A percentile compares a stretch with the other conserved stretches of the same genome.
These are phyloP conservation scores for Lacerta bilineata DNA, from an alignment of 2,797 vertebrate species.

Conservation along the genomic window DNA sequence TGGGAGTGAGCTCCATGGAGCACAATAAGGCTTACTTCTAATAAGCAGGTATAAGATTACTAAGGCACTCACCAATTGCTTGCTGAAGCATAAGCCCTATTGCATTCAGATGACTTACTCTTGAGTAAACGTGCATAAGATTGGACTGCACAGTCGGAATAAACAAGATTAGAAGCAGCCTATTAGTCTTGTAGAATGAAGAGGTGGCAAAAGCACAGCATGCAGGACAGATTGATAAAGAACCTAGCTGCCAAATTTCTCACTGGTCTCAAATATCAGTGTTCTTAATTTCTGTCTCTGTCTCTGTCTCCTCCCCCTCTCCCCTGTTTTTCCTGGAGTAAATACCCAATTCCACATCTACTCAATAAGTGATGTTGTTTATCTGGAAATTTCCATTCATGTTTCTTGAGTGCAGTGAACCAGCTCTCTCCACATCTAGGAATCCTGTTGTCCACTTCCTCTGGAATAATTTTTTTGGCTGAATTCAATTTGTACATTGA, in stretches of 20 bases:
- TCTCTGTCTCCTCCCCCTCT: too few species aligned
- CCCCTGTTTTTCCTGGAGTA: background rate
- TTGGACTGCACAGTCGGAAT: too few species aligned
- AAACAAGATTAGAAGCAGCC: background rate
- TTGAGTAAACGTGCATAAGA: background rate
- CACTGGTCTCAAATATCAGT: background rate
- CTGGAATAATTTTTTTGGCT: background rate
- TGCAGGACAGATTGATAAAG: background rate
- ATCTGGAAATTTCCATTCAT: background rate
- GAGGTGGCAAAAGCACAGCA: background rate
- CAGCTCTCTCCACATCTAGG: background rate
- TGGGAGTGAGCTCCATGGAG: background rate
- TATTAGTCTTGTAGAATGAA: background rate
- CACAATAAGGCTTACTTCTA: background rate
- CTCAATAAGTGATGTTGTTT: background rate
- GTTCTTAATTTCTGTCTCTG: background rate
- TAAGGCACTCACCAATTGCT: background rate
- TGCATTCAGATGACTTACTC: background rate
- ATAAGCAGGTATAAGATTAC: background rate
- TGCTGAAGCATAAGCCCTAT: background rate
- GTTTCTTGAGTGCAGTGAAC: background rate
- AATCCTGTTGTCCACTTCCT: constrained; percentile 7
- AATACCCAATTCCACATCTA: background rate
- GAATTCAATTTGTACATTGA: background rate
- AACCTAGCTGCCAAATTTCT: background rate